Percentiles rank a stretch among this genome's conserved stretches.
These are phyloP conservation scores for Protonemura montana DNA, from an alignment of 2,888 invertebrate species.

Conservation along the genomic window DNA sequence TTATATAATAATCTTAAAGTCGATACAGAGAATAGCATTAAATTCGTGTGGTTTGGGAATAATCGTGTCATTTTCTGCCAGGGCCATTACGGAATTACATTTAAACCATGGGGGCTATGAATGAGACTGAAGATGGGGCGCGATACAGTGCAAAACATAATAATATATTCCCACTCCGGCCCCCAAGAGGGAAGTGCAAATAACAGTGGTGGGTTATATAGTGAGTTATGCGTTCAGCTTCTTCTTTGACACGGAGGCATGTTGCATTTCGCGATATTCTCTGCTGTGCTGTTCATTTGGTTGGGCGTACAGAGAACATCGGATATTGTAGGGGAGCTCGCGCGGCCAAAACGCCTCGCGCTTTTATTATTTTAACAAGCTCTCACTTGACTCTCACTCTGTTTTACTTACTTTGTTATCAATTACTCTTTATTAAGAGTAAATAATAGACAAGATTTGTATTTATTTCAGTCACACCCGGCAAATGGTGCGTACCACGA, in stretches of 20 bases:
- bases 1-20: background rate
- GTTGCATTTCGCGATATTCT: background rate
- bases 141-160: slow-evolving; percentile 26
- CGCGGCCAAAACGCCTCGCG: too few species aligned
- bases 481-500: too few species aligned
- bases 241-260: slow-evolving; percentile 12
- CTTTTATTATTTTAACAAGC: too few species aligned
- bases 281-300: background rate
- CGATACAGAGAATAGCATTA: background rate
- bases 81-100: slow-evolving; percentile 39
- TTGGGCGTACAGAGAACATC: background rate
- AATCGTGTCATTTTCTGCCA: slow-evolving; percentile 28
- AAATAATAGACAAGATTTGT: too few species aligned
- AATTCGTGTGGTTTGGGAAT: background rate
- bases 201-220: slow-evolving; percentile 29
- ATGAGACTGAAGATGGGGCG: slow-evolving; percentile 20
- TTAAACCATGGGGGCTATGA: slow-evolving; percentile 1
- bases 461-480: too few species aligned
- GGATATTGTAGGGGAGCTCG: background rate
- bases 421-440: too few species aligned
- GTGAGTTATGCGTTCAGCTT: slow-evolving; percentile 29
- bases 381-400: too few species aligned
- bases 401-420: too few species aligned
- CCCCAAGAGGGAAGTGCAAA: slow-evolving; percentile 1
- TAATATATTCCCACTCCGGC: background rate